These are phyloP conservation scores for Fratercula arctica DNA, from an alignment of 2,797 vertebrate genomes.

Conservation along the genomic window DNA sequence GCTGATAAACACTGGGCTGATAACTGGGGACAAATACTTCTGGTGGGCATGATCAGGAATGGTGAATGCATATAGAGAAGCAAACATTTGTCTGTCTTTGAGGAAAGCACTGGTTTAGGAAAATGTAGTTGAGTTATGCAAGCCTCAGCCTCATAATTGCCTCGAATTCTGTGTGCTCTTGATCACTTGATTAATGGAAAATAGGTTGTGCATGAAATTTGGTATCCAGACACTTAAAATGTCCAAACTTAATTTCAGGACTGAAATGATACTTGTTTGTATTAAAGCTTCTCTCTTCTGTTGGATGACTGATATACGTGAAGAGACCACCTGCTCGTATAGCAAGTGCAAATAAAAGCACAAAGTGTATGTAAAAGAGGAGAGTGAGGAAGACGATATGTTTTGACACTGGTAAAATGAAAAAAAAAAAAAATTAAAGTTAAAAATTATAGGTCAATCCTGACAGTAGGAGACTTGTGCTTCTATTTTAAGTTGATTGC, in stretches of 20 bases:
- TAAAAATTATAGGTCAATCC: neutral
- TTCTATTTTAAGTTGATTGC: neutral
- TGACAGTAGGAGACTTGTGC: neutral
- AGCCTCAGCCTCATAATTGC: neutral
- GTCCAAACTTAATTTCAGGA: neutral
- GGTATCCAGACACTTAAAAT: neutral
- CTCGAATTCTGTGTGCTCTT: neutral
- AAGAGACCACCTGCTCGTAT: neutral
- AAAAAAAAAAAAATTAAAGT: fast-evolving
- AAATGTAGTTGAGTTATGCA: neutral
- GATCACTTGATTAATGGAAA: neutral
- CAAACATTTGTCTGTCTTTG: neutral
- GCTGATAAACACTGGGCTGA: neutral
- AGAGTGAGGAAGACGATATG: neutral
- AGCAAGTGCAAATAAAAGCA: neutral
- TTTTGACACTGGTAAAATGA: neutral
- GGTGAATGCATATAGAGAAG: neutral
- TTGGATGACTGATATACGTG: neutral
- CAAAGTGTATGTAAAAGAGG: neutral
- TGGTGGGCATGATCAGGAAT: neutral
- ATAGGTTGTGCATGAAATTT: neutral
- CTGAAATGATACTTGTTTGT: neutral
- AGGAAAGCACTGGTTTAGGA: neutral
- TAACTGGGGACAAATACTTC: neutral
- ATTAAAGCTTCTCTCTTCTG: neutral